Conservation (phyloP, 1,140 invertebrate genomes). For the Augochlora pura region DNA sequence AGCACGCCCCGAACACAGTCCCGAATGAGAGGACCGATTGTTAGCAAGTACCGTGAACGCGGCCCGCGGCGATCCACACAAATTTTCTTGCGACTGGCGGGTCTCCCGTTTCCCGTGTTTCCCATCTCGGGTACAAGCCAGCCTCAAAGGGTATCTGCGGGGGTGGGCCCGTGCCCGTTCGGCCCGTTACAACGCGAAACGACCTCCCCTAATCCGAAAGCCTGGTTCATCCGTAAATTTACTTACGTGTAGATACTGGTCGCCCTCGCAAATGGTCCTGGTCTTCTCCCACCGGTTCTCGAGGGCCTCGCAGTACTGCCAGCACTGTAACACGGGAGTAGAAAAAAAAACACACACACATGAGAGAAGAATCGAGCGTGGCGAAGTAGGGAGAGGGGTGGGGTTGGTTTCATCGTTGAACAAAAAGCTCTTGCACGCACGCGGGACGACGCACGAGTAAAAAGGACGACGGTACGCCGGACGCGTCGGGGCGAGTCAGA, state of each 20-base stretch:
- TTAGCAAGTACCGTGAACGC: not conserved
- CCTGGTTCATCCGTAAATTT: slow-evolving; percentile 35
- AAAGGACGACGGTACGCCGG: slow-evolving; percentile 33
- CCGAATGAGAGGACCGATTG: no score
- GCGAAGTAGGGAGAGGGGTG: slow-evolving; percentile 4
- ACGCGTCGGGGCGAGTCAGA: no score
- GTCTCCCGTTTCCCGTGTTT: not conserved
- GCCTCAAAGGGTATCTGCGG: slow-evolving; percentile 78
- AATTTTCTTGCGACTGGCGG: not conserved
- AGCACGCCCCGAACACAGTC: no score
- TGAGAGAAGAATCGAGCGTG: slow-evolving; percentile 37
- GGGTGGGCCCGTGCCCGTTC: slow-evolving; percentile 81
- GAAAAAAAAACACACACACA: slow-evolving; percentile 37
- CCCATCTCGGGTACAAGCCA: slow-evolving; percentile 65
- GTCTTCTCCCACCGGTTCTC: slow-evolving; percentile 88
- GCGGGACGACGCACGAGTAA: slow-evolving; percentile 41
- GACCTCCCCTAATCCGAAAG: slow-evolving; percentile 22
- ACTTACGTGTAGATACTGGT: slow-evolving; percentile 66
- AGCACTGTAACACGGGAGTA: slow-evolving; percentile 86
- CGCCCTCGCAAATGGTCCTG: slow-evolving; percentile 84
- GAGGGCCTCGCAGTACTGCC: slow-evolving; percentile 88
- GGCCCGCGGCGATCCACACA: not conserved
- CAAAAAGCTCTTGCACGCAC: slow-evolving; percentile 53
- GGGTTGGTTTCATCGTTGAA: slow-evolving; percentile 30
- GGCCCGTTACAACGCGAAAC: slow-evolving; percentile 69